These are phyloP conservation scores for Rynchops niger DNA, from an alignment of 2,113 vertebrate species.

Conservation along the genomic window DNA sequence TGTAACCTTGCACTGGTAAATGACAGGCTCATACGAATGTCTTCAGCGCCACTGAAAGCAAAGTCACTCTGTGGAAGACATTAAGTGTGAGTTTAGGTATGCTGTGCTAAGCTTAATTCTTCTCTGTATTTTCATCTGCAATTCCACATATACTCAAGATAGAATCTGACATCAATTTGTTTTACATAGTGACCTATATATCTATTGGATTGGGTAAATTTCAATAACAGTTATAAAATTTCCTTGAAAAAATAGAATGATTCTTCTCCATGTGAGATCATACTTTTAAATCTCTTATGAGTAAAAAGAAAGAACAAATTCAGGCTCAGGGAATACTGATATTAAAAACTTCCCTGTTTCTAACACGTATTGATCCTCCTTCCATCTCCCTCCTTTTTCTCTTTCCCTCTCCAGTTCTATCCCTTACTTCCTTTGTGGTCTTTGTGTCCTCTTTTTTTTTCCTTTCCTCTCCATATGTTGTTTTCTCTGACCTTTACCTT, in stretches of 20 bases:
- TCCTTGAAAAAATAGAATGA: background rate
- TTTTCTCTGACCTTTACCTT: background rate
- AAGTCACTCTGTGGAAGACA: background rate
- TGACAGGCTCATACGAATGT: background rate
- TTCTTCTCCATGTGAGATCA: background rate
- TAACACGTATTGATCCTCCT: fast-evolving
- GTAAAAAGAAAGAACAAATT: background rate
- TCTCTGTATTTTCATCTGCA: background rate
- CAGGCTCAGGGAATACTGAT: background rate
- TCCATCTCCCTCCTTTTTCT: background rate
- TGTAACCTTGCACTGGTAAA: background rate
- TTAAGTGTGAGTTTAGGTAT: background rate
- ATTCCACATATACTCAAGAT: background rate
- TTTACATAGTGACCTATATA: background rate
- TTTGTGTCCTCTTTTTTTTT: background rate
- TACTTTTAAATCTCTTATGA: background rate
- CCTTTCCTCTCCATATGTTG: background rate
- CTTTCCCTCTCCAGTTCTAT: background rate
- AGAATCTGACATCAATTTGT: background rate
- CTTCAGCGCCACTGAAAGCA: background rate
- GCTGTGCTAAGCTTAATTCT: background rate
- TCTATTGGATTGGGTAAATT: background rate
- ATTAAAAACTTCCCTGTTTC: background rate
- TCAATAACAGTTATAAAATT: background rate
- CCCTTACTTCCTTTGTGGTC: background rate